A percentile compares a stretch with the other conserved stretches of the same genome.
Evolutionary conservation across 2,797 vertebrate genomes (phyloP).

Genomic region (Myotis vivesi): DNA sequence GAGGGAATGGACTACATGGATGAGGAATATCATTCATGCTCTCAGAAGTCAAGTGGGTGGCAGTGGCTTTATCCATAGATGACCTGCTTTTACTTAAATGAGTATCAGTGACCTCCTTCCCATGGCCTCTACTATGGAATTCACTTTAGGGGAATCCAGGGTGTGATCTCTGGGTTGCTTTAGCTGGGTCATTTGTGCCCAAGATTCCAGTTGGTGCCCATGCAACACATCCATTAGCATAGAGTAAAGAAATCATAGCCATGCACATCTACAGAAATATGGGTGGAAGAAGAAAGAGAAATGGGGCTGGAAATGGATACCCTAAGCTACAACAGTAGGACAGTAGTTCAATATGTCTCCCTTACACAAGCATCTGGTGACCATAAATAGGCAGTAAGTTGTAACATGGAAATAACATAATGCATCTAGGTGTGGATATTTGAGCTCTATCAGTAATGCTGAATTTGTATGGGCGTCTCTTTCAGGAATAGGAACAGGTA

Average conservation of each 20-base stretch:
- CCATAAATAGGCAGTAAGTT: not conserved
- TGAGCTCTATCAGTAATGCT: not conserved
- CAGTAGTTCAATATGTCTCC: not conserved
- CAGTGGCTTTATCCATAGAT: not conserved
- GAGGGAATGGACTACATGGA: not conserved
- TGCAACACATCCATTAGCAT: not conserved
- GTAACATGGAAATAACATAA: not conserved
- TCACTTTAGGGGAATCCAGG: not conserved
- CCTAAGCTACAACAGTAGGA: not conserved
- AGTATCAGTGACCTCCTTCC: not conserved
- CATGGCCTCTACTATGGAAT: not conserved
- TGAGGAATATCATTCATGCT: not conserved
- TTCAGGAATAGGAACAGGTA: not conserved
- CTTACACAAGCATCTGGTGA: not conserved
- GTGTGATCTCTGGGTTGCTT: not conserved
- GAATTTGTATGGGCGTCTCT: not conserved
- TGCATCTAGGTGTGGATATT: not conserved
- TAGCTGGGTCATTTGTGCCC: not conserved
- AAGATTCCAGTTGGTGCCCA: not conserved
- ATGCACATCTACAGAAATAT: not conserved
- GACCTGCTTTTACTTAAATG: not conserved
- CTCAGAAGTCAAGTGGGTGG: not conserved
- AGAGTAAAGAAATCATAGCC: not conserved
- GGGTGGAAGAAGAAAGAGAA: not conserved
- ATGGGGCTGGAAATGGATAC: not conserved